Conservation (phyloP, 92 coral and sea anemone genomes). For the Plumapathes pennacea region DNA sequence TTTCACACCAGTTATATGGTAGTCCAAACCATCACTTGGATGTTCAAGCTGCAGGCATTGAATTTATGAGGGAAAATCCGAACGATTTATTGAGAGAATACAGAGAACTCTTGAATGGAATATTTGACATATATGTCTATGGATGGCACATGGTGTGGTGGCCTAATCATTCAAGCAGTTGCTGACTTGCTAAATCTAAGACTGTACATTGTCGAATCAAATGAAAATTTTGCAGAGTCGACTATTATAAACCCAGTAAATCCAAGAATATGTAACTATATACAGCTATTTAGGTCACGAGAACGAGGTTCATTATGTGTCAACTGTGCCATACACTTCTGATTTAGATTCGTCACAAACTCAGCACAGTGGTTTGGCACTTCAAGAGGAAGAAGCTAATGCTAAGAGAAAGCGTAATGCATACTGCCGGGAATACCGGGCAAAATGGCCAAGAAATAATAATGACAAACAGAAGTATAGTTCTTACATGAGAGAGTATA, state of each 20-base stretch:
- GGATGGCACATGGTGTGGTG: constrained; percentile 23
- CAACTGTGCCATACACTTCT: constrained; percentile 19
- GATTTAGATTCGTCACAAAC: constrained; percentile 2
- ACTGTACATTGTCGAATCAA: constrained; percentile 12
- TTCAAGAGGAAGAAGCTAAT: no score
- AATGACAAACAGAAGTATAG: no score
- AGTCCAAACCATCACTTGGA: neutral
- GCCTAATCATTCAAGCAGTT: constrained; percentile 23
- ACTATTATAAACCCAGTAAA: constrained; percentile 11
- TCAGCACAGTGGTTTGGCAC: no score
- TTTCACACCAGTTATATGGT: constrained; percentile 3
- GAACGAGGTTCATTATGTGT: constrained; percentile 22
- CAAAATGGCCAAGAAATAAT: no score
- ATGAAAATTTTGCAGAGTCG: constrained; percentile 11
- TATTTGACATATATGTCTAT: constrained; percentile 4
- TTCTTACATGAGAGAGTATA: no score
- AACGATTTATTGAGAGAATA: constrained; percentile 20
- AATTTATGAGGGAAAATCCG: constrained; percentile 1
- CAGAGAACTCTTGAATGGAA: constrained; percentile 1
- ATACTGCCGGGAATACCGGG: no score
- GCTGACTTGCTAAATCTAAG: constrained; percentile 19
- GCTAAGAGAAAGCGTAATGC: no score
- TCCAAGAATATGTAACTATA: constrained; percentile 3
- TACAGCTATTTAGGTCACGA: constrained; percentile 16
- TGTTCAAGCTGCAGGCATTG: neutral